Percentiles rank a stretch among this genome's conserved stretches.
Conservation (phyloP, 2,888 invertebrate species). For the Perizoma flavofasciatum region DNA sequence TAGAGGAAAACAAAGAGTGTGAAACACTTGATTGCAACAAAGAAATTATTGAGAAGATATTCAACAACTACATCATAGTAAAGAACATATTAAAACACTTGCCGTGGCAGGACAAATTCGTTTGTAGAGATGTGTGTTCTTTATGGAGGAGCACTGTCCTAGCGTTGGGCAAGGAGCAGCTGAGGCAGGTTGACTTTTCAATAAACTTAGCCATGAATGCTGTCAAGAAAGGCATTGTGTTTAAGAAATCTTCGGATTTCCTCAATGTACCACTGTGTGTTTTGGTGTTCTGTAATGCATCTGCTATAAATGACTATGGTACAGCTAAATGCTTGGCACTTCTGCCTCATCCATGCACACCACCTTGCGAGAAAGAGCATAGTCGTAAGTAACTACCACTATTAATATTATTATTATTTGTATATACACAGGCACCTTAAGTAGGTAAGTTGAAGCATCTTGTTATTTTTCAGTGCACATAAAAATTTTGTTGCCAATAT, state of each 20-base stretch:
- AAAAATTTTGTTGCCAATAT: too few relatives aligned
- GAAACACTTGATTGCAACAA: constrained; percentile 51
- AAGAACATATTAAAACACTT: constrained; percentile 69
- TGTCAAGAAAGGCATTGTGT: constrained; percentile 50
- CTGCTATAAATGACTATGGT: constrained; percentile 22
- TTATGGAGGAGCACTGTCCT: constrained; percentile 69
- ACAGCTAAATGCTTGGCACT: constrained; percentile 55
- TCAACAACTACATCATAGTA: constrained; percentile 72
- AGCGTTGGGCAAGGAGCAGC: constrained; percentile 61
- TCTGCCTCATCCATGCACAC: constrained; percentile 56
- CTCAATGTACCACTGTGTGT: constrained; percentile 65
- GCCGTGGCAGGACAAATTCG: constrained; percentile 71
- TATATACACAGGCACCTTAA: neutral
- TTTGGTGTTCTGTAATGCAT: constrained; percentile 62
- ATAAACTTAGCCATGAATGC: constrained; percentile 49
- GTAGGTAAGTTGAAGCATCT: too few relatives aligned
- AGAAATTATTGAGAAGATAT: constrained; percentile 59
- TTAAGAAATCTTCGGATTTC: constrained; percentile 60
- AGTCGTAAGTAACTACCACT: constrained; percentile 58
- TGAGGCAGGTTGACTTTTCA: constrained; percentile 64
- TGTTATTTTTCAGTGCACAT: too few relatives aligned
- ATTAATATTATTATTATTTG: neutral
- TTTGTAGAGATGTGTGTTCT: constrained; percentile 66
- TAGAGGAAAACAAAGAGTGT: constrained; percentile 49
- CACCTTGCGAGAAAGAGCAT: constrained; percentile 65